Evolutionary conservation across 2,113 vertebrate species (phyloP).

Genomic region (Pimephales promelas): DNA sequence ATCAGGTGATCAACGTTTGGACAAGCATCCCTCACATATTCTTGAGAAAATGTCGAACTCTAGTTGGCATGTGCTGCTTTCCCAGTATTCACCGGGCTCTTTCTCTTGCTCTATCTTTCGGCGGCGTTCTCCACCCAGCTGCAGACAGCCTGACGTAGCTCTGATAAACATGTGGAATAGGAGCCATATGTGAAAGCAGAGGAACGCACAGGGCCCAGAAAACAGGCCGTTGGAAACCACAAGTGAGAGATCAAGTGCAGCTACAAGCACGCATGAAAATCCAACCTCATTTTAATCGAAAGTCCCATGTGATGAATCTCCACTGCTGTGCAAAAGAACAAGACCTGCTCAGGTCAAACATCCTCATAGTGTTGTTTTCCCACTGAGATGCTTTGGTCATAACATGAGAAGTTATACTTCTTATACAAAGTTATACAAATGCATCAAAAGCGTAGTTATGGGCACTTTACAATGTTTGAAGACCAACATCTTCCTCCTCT

Average conservation of each 20-base stretch:
- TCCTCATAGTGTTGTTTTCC: not conserved
- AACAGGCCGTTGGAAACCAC: constrained; percentile 45
- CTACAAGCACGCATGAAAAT: not conserved
- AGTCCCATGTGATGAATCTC: not conserved
- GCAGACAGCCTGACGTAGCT: constrained; percentile 45
- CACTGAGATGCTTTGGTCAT: constrained; percentile 52
- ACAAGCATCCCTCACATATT: not conserved
- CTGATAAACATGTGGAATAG: constrained; percentile 57
- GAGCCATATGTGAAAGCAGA: constrained; percentile 55
- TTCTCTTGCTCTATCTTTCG: not conserved
- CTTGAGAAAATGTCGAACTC: not conserved
- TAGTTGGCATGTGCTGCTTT: not conserved
- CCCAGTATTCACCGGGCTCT: not conserved
- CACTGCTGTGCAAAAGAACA: not conserved
- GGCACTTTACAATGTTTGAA: constrained; percentile 30
- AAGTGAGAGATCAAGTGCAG: constrained; percentile 43
- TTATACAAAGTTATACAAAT: no score
- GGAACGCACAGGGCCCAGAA: constrained; percentile 51
- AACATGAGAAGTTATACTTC: constrained; percentile 50
- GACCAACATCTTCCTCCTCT: not conserved
- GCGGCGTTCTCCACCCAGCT: constrained; percentile 45
- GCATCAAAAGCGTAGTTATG: constrained; percentile 76
- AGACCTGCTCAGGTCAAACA: not conserved
- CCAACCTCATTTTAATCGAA: not conserved
- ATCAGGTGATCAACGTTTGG: not conserved